These are phyloP conservation scores for Nebria brevicollis DNA, from an alignment of 2,888 invertebrate genomes.

Conservation along the genomic window DNA sequence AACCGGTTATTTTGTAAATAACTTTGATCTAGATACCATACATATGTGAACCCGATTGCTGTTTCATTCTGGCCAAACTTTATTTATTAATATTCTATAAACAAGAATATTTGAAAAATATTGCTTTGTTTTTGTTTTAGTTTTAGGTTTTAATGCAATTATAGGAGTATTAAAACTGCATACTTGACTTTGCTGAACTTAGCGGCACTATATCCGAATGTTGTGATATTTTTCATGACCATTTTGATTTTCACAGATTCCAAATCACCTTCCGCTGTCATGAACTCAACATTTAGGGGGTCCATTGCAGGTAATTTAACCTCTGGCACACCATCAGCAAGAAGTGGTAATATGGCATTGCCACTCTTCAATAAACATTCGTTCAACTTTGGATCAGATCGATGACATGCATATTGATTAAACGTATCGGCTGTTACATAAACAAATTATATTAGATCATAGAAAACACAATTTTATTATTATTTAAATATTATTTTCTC, in stretches of 20 bases:
- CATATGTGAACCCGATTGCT: too few relatives aligned
- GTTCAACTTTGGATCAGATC: conserved; percentile 32
- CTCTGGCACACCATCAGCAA: conserved; percentile 30
- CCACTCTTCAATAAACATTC: conserved; percentile 21
- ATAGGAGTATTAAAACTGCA: neutral
- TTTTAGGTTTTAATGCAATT: too few relatives aligned
- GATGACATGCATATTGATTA: conserved; percentile 11
- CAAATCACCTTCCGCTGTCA: conserved; percentile 39
- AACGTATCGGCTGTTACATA: conserved; percentile 6
- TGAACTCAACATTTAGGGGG: conserved; percentile 25
- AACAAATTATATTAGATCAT: neutral
- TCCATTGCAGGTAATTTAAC: conserved; percentile 17
- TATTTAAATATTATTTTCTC: too few relatives aligned
- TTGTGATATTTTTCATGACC: conserved; percentile 38
- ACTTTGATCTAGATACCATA: too few relatives aligned
- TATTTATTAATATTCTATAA: too few relatives aligned
- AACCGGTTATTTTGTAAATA: too few relatives aligned
- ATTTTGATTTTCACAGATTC: conserved; percentile 35
- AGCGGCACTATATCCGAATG: conserved; percentile 13
- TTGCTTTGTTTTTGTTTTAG: neutral
- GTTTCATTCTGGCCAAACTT: too few relatives aligned
- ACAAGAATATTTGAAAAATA: neutral
- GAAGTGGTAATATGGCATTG: neutral
- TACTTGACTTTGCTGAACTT: conserved; percentile 31
- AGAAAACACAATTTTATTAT: too few relatives aligned